A percentile compares a stretch with the other conserved stretches of the same genome.
phyloP scores from a whole-genome alignment of 1,140 invertebrate genomes.

The Prorops nasuta region DNA sequence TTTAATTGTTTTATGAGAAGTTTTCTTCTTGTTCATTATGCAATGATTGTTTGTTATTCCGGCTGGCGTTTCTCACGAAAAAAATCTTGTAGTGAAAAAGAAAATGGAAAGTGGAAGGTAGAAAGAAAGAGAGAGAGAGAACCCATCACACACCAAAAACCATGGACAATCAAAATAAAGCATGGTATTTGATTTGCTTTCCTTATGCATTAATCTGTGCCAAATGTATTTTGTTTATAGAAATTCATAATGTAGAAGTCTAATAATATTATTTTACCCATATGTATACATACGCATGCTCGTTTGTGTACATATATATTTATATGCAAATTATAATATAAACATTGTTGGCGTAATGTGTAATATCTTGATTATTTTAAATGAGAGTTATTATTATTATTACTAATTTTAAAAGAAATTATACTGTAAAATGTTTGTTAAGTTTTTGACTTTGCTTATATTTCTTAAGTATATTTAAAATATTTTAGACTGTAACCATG shows the following conservation, averaged over 20 bases:
- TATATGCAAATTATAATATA: constrained; percentile 30
- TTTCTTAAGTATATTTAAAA: constrained; percentile 49
- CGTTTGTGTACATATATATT: constrained; percentile 13
- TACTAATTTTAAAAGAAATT: constrained; percentile 47
- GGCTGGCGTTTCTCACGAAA: too few species aligned
- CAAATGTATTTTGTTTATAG: too few species aligned
- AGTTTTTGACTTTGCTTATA: constrained; percentile 57
- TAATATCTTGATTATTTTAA: constrained; percentile 28
- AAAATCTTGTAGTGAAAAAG: too few species aligned
- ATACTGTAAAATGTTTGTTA: constrained; percentile 57
- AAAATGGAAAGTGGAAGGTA: too few species aligned
- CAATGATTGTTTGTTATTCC: too few species aligned
- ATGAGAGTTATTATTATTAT: constrained; percentile 45
- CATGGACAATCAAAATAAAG: constrained; percentile 50
- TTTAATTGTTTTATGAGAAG: too few species aligned
- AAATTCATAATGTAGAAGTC: constrained; percentile 33
- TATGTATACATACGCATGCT: constrained; percentile 17
- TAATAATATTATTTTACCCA: constrained; percentile 18
- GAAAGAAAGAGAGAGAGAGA: too few species aligned
- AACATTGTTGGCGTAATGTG: constrained; percentile 40
- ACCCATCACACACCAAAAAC: constrained; percentile 28
- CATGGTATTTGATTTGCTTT: constrained; percentile 46
- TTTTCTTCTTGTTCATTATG: too few species aligned
- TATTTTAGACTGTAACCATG: constrained; percentile 53
- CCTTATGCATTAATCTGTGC: constrained; percentile 45